These are phyloP conservation scores for Ctenicera cuprea DNA, from an alignment of 2,888 invertebrate genomes.

Conservation along the genomic window DNA sequence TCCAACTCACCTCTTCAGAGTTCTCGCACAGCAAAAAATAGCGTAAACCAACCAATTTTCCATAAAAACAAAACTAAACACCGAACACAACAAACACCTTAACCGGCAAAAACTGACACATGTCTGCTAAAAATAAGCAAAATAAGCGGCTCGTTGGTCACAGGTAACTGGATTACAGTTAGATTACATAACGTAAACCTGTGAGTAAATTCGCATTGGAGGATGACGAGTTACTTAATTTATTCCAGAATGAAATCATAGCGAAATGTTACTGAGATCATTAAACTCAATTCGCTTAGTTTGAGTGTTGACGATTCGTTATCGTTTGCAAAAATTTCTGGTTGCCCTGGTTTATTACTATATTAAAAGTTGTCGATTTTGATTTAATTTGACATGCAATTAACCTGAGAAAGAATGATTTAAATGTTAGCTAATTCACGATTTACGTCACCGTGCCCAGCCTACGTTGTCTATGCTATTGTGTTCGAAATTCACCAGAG, in stretches of 20 bases:
- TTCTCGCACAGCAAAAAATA: conserved; percentile 13
- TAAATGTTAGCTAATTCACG: neutral
- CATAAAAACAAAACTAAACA: conserved; percentile 13
- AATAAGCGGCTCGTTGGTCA: neutral
- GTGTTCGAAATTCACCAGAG: neutral
- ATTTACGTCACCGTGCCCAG: conserved; percentile 2
- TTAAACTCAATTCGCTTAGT: neutral
- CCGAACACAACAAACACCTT: neutral
- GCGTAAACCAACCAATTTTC: conserved; percentile 1
- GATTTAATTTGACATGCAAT: conserved; percentile 1
- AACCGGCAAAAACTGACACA: conserved; percentile 9
- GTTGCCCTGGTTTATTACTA: neutral
- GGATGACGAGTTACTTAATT: conserved; percentile 15
- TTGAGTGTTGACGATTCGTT: neutral
- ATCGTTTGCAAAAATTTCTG: neutral
- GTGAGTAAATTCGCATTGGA: conserved; percentile 18
- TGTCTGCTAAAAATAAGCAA: neutral
- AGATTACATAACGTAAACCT: neutral
- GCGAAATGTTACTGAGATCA: too few species aligned
- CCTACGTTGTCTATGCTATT: neutral
- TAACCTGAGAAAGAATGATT: conserved; percentile 2
- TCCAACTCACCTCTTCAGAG: neutral
- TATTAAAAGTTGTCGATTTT: neutral
- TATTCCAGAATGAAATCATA: neutral
- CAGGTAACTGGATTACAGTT: conserved; percentile 13